Evolutionary conservation across 1,140 invertebrate species (phyloP), one percentile per base, ranked within the genome.

Genomic region (Drosophila micromelanica): DNA sequence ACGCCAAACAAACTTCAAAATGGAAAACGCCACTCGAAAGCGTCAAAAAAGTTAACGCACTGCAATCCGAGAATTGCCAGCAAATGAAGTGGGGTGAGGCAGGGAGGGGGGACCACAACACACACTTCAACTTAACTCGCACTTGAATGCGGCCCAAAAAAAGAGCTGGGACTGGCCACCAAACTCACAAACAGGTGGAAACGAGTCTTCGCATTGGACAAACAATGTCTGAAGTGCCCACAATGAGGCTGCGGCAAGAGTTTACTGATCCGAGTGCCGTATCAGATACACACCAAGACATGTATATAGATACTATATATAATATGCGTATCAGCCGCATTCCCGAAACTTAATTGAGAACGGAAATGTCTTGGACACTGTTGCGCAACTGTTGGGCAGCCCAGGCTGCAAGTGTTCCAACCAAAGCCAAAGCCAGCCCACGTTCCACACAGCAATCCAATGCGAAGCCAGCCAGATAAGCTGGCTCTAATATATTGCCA

Each of bases 331-430:
- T 48, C 55, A 54, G 56, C 69, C 27, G n/a, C 15, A 45, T 4
- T 9, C 15, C 23, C 46, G 5, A 38, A 69, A 60, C 49, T 64
- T 75, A 78, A 90, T 87, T 85, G 75, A 78, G 89, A 90, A 90
- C 89, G 89, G 89, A 90, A 90, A 90, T 84, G 77, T 76, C 69
- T 57, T 57, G 76, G 40, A 55, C 51, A 32, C 17, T 20, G 72
- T 90, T 90, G 71, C 70, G 75, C 80, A 78, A 80, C 73, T 48
- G 38, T 65, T 84, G 76, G 76, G 69, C 81, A 46, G 57, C 43
- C 23, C 76, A 48, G 54, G 35, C 23, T 37, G 42, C 37, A 43
- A 35, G 48, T 46, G 55, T 27, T 27, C 5, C 5, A 2, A 6
- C 27, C n/a, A n/a, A n/a, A n/a, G n/a, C 5, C 27, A 27, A 27